phyloP scores from a whole-genome alignment of 2,113 vertebrate genomes.

The Hyaena hyaena region DNA sequence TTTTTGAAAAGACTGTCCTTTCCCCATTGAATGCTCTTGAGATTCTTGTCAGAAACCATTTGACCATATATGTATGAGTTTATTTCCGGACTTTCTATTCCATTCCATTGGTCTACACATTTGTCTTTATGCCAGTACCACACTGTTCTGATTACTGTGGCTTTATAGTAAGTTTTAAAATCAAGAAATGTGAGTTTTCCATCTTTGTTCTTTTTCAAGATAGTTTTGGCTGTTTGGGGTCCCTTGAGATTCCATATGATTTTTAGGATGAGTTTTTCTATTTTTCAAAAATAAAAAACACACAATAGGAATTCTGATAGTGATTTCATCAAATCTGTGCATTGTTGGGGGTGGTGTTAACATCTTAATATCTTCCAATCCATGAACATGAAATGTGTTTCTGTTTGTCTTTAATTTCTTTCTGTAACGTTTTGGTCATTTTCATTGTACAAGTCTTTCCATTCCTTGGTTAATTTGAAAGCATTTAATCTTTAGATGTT shows the following conservation, averaged over 20 bases:
- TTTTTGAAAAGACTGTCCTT: too few relatives aligned
- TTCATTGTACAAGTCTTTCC: neutral
- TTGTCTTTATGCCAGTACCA: neutral
- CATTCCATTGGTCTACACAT: too few relatives aligned
- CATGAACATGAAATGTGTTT: neutral
- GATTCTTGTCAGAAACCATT: too few relatives aligned
- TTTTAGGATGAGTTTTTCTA: neutral
- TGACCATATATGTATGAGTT: too few relatives aligned
- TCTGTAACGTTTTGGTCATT: neutral
- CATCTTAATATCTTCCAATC: neutral
- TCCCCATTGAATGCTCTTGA: too few relatives aligned
- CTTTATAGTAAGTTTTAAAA: neutral
- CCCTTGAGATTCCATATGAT: neutral
- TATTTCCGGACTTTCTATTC: too few relatives aligned
- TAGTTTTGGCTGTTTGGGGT: neutral
- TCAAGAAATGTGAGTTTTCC: neutral
- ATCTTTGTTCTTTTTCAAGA: neutral
- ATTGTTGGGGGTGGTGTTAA: neutral
- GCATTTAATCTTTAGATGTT: neutral
- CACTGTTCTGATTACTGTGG: neutral
- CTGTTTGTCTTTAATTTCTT: neutral
- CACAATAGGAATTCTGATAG: neutral
- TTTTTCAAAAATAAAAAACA: neutral
- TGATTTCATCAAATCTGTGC: neutral
- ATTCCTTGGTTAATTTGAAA: neutral